These are phyloP conservation scores for Peromyscus polionotus DNA, from an alignment of 2,113 vertebrate species.

Conservation along the genomic window DNA sequence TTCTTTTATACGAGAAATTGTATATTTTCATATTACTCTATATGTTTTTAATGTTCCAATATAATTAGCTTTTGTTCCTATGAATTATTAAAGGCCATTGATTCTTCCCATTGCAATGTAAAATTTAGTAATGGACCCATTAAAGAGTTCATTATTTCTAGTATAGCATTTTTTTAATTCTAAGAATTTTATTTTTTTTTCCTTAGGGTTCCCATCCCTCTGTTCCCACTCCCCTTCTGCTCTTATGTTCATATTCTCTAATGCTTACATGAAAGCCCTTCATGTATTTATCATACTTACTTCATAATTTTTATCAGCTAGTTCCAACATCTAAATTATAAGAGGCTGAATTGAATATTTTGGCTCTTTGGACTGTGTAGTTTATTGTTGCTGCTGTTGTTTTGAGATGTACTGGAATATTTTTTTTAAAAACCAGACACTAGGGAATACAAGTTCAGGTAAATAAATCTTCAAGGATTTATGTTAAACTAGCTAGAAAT, in stretches of 20 bases:
- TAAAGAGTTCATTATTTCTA: neutral
- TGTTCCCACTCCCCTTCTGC: neutral
- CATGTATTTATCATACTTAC: neutral
- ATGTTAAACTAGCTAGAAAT: neutral
- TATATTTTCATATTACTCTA: neutral
- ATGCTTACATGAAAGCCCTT: neutral
- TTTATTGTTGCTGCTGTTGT: neutral
- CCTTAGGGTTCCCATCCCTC: neutral
- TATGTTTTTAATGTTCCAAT: neutral
- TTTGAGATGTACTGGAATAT: neutral
- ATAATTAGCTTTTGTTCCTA: neutral
- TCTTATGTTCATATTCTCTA: neutral
- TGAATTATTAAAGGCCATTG: neutral
- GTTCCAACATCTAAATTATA: neutral
- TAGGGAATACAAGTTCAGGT: neutral
- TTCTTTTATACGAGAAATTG: neutral
- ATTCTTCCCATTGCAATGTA: neutral
- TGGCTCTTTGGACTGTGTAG: neutral
- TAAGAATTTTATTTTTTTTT: neutral
- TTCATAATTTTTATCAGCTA: neutral
- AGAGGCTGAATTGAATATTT: neutral
- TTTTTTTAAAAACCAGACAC: neutral
- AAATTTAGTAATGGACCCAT: neutral
- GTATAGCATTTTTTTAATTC: neutral
- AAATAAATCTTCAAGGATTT: neutral